These are phyloP conservation scores for Microtus richardsoni DNA, from an alignment of 2,113 vertebrate genomes.

Conservation along the genomic window DNA sequence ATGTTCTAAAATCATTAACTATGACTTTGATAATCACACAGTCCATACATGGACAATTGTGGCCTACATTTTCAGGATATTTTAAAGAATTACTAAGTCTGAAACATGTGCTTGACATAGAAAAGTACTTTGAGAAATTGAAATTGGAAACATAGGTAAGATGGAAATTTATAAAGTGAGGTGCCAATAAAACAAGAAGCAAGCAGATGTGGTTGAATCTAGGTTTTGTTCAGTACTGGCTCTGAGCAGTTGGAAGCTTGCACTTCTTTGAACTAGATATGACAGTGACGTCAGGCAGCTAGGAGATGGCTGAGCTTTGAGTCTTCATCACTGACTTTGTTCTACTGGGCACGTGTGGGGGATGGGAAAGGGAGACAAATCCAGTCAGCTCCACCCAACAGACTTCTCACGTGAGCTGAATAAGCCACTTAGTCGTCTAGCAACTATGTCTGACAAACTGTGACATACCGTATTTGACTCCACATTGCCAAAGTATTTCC, in stretches of 20 bases:
- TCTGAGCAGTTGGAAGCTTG: neutral
- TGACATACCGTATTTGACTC: neutral
- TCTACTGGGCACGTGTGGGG: neutral
- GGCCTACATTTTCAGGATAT: neutral
- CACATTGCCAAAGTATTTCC: neutral
- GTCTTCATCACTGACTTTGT: neutral
- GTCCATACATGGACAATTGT: neutral
- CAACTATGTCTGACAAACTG: neutral
- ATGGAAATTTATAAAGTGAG: neutral
- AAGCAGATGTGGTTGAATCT: neutral
- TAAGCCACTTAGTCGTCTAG: neutral
- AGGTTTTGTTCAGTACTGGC: neutral
- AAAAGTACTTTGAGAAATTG: neutral
- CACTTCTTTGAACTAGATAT: neutral
- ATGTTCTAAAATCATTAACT: neutral
- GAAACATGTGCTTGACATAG: neutral
- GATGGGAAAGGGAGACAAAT: neutral
- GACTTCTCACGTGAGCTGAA: neutral
- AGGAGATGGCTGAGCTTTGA: neutral
- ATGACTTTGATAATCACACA: neutral
- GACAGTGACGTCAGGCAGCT: fast-evolving
- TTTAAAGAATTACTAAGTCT: neutral
- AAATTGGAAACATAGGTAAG: neutral
- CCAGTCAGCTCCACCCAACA: neutral
- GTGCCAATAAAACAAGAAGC: neutral